Percentiles rank a stretch among this genome's conserved stretches.
Conservation (phyloP, 2,888 invertebrate genomes). For the Blastobasis lacticolella region DNA sequence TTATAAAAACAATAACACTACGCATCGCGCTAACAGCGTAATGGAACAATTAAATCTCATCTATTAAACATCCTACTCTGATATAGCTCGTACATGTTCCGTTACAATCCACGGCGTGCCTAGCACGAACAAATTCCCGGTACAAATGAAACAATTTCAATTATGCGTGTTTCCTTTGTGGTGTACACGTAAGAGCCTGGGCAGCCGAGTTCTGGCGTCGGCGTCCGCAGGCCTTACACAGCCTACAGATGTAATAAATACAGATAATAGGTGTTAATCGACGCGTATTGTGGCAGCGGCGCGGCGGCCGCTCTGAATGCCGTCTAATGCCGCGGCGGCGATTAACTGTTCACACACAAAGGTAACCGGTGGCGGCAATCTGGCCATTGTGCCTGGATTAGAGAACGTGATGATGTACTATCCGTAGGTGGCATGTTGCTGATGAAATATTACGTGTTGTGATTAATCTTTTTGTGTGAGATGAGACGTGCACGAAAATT, state of each 20-base stretch:
- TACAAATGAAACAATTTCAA: neutral
- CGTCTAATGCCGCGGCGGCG: conserved; percentile 38
- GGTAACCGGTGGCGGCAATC: conserved; percentile 26
- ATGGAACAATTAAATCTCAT: too few relatives aligned
- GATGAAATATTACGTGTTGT: conserved; percentile 7
- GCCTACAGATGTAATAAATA: conserved; percentile 47
- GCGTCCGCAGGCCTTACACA: neutral
- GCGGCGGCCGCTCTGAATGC: conserved; percentile 29
- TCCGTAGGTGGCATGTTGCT: conserved; percentile 14
- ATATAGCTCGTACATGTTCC: too few relatives aligned
- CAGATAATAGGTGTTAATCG: conserved; percentile 55
- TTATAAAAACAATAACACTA: too few relatives aligned
- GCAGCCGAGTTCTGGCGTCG: neutral
- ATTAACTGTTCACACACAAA: conserved; percentile 28
- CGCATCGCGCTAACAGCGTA: too few relatives aligned
- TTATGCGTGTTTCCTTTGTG: neutral
- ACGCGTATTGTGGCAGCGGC: conserved; percentile 37
- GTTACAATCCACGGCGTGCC: too few relatives aligned
- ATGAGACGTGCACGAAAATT: too few relatives aligned
- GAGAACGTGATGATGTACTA: conserved; percentile 18
- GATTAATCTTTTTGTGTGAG: neutral
- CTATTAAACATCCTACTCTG: too few relatives aligned
- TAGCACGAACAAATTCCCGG: too few relatives aligned
- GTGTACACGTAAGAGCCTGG: neutral
- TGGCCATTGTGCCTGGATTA: conserved; percentile 26